Base-by-base conservation (phyloP, 2,888 invertebrate genomes). In the Lasius platythorax region DNA sequence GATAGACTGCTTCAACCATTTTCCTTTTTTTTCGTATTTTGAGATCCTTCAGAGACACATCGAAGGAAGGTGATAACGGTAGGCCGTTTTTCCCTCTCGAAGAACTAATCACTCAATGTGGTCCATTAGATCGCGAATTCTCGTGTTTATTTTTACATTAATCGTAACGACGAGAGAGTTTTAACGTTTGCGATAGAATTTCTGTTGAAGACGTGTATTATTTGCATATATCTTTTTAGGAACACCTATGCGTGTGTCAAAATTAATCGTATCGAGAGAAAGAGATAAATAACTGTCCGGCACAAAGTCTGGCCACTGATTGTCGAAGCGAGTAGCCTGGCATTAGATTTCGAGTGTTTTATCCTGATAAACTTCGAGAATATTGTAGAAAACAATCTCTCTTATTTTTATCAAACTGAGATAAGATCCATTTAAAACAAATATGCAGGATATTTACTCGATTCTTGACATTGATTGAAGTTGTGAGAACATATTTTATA, bases 231-330 rank as follows among this genome's bases (percentile, higher is more conserved):
- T 66, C 28, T 58, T 40, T 70, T 3, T 5, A 6, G 9, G 8
- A 4, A 18, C 5, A 2, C 3, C 43, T 58, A 28, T 50, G 8
- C 15, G 4, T 15, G 3, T 28, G n/a, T 68, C 11, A n/a, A 15
- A 23, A 50, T 64, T 30, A 76, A 46, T 28, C 8, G 9, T 43
- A 18, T 67, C 15, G 18, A 30, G 18, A 23, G 1, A n/a, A 8
- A 50, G n/a, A 8, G 2, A 50, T 6, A 3, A 64, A 61, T 75
- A 46, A 78, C 78, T 50, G 53, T 67, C 53, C 15, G 9, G 40
- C 30, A n/a, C 40, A 78, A 78, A 68, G 40, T 78, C 30, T 68
- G 43, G 3, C 9, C 15, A 56, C 37, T 76, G 53, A 66, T 68
- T n/a, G 15, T 9, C n/a, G 15, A 78, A 12, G 4, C 28, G 11